Percentiles rank a stretch among this genome's conserved stretches.
phyloP scores from a whole-genome alignment of 2,888 invertebrate genomes.

The Octonoba sinensis region DNA sequence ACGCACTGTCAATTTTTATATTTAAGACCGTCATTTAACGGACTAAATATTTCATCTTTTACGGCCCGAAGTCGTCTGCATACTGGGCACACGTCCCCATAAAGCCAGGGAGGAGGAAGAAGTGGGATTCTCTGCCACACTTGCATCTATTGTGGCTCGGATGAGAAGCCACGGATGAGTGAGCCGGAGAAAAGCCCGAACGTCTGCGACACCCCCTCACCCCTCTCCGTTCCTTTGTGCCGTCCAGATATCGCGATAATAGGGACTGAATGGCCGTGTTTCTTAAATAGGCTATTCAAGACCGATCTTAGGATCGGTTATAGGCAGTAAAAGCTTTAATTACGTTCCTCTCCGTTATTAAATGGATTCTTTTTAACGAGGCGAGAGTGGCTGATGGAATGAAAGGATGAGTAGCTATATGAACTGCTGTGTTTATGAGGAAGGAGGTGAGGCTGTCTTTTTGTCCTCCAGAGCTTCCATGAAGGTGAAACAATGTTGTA shows the following conservation, averaged over 20 bases:
- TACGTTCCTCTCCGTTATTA: conserved; percentile 53
- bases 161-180: too few relatives aligned
- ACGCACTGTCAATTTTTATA: conserved; percentile 58
- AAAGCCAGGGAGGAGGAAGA: background rate
- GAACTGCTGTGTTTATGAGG: too few relatives aligned
- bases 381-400: background rate
- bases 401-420: too few relatives aligned
- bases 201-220: background rate
- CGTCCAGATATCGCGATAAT: conserved; percentile 55
- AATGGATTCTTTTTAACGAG: conserved; percentile 59
- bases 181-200: background rate
- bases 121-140: too few relatives aligned
- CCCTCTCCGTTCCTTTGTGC: conserved; percentile 13
- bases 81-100: conserved; percentile 5
- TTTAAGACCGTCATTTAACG: conserved; percentile 55
- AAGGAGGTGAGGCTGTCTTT: too few relatives aligned
- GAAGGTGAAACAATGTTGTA: too few relatives aligned
- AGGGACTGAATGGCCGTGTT: conserved; percentile 38
- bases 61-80: conserved; percentile 18
- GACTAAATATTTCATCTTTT: conserved; percentile 64
- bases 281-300: conserved; percentile 57
- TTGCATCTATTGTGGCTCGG: too few relatives aligned
- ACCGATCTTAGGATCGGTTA: conserved; percentile 48
- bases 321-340: conserved; percentile 63
- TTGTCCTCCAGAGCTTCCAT: too few relatives aligned